Evolutionary conservation across 2,888 invertebrate species (phyloP).

Genomic region (Nemurella pictetii): DNA sequence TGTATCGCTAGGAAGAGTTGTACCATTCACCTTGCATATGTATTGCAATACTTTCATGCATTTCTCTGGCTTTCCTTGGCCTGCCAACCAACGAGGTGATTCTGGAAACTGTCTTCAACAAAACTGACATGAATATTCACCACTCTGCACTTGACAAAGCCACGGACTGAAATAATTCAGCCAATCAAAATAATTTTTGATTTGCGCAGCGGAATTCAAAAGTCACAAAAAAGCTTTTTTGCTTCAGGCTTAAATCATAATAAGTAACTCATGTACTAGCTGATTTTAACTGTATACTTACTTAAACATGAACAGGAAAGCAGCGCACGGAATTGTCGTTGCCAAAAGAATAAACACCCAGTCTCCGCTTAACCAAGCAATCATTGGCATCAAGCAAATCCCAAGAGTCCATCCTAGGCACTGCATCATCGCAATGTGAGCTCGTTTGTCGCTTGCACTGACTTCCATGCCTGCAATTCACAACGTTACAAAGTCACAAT

Average conservation of each 20-base stretch:
- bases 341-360: conserved; percentile 57
- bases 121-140: background rate
- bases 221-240: too few species aligned
- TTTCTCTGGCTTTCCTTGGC: conserved; percentile 55
- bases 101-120: conserved; percentile 61
- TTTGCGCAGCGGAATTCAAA: too few species aligned
- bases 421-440: conserved; percentile 56
- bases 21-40: conserved; percentile 61
- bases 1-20: conserved; percentile 53
- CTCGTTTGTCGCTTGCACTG: conserved; percentile 56
- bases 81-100: conserved; percentile 67
- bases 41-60: conserved; percentile 57
- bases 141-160: background rate
- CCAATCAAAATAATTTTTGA: too few species aligned
- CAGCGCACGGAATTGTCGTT: conserved; percentile 54
- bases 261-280: too few species aligned
- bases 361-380: conserved; percentile 57
- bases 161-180: too few species aligned
- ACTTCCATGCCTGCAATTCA: conserved; percentile 58
- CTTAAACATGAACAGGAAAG: conserved; percentile 54
- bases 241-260: too few species aligned
- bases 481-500: too few species aligned
- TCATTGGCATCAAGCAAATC: conserved; percentile 55
- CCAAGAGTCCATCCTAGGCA: conserved; percentile 59
- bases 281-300: conserved; percentile 45